A percentile compares a stretch with the other conserved stretches of the same genome.
These are phyloP conservation scores for Rhagologus leucostigma DNA, from an alignment of 2,113 vertebrate genomes.

Conservation along the genomic window DNA sequence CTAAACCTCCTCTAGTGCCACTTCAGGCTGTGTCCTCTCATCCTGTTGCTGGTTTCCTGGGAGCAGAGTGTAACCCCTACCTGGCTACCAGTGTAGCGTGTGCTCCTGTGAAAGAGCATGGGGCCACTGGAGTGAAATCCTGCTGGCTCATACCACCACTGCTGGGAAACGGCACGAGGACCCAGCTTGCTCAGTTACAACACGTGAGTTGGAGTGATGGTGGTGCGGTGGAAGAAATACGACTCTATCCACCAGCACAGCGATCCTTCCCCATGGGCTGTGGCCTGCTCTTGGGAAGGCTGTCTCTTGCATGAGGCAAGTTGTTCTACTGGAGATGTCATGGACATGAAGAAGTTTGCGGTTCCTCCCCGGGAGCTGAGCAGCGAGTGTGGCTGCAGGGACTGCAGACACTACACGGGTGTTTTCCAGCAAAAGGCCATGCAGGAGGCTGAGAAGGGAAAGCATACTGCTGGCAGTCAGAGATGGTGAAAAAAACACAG, in stretches of 20 bases:
- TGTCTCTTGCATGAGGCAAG: background rate
- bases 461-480: background rate
- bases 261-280: background rate
- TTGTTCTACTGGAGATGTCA: background rate
- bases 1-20: background rate
- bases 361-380: background rate
- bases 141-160: background rate
- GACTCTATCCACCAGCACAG: background rate
- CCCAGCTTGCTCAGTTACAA: background rate
- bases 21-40: background rate
- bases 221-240: background rate
- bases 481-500: background rate
- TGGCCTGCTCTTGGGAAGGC: background rate
- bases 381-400: accelerated
- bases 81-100: background rate
- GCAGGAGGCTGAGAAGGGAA: background rate
- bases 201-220: background rate
- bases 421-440: background rate
- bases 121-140: background rate
- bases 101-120: background rate
- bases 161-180: background rate
- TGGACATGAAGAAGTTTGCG: background rate
- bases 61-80: background rate
- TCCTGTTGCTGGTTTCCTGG: background rate
- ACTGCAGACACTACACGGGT: background rate